Evolutionary conservation across 1,140 invertebrate species (phyloP).

Genomic region (Oreohelix idahoensis): DNA sequence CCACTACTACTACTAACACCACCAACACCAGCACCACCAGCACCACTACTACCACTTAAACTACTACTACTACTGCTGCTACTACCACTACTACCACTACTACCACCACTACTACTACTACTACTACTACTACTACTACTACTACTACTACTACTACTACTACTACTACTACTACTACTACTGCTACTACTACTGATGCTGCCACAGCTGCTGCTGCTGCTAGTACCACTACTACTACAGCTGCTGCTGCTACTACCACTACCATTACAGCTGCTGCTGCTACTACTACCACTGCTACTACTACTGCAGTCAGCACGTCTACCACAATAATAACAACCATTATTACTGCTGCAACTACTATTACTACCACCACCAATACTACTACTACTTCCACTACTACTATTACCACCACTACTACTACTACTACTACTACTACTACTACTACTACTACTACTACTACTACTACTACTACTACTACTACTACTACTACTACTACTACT

Average conservation of each 20-base stretch:
- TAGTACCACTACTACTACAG: too few species aligned
- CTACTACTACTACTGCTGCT: too few species aligned
- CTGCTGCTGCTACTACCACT: background rate
- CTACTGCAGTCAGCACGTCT: background rate
- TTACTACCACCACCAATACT: too few species aligned
- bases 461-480: slow-evolving; percentile 4
- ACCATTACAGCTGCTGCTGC: background rate
- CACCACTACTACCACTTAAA: too few species aligned
- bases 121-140: too few species aligned
- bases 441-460: background rate
- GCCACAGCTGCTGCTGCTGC: background rate
- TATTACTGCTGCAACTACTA: too few species aligned
- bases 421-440: background rate
- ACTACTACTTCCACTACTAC: too few species aligned
- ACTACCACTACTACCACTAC: background rate
- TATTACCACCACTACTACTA: background rate
- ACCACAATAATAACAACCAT: background rate
- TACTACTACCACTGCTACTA: background rate
- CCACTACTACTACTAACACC: too few species aligned
- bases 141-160: background rate
- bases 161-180: background rate
- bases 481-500: background rate
- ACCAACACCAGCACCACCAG: too few species aligned
- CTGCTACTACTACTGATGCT: too few species aligned
- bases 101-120: background rate